Percentiles rank a stretch among this genome's conserved stretches.
Conservation (phyloP, 2,797 vertebrate species). For the Diglossa cyanea region DNA sequence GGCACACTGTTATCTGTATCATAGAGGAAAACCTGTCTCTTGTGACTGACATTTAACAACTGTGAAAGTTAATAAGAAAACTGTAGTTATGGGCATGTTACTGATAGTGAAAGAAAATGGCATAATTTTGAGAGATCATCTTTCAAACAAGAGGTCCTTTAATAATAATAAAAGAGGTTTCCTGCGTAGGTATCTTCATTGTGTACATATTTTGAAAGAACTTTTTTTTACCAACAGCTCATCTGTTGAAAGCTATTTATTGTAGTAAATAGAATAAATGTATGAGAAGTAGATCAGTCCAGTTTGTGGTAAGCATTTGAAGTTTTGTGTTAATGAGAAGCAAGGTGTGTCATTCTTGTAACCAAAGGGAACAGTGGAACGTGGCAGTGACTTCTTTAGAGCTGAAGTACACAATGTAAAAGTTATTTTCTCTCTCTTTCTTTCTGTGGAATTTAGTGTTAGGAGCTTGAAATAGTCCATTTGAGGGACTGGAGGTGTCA, state of each 20-base stretch:
- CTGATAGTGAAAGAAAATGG: neutral
- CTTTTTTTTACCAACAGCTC: neutral
- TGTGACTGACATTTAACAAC: neutral
- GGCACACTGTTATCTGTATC: accelerated
- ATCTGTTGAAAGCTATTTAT: neutral
- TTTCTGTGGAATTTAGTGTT: neutral
- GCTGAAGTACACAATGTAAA: neutral
- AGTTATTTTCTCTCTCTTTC: neutral
- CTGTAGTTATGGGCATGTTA: neutral
- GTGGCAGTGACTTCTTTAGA: neutral
- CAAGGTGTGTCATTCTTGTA: neutral
- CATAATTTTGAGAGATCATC: neutral
- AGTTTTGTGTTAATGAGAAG: neutral
- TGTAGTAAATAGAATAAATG: neutral
- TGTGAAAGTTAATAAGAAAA: neutral
- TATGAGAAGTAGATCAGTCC: neutral
- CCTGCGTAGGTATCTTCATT: neutral
- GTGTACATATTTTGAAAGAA: neutral
- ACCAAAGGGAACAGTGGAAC: neutral
- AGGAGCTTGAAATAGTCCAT: neutral
- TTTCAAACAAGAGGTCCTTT: neutral
- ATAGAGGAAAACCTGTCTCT: neutral
- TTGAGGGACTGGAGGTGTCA: neutral
- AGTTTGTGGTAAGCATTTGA: neutral
- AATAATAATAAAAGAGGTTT: neutral